Evolutionary conservation across 1,140 invertebrate species (phyloP).

Genomic region (Mamestra configurata): DNA sequence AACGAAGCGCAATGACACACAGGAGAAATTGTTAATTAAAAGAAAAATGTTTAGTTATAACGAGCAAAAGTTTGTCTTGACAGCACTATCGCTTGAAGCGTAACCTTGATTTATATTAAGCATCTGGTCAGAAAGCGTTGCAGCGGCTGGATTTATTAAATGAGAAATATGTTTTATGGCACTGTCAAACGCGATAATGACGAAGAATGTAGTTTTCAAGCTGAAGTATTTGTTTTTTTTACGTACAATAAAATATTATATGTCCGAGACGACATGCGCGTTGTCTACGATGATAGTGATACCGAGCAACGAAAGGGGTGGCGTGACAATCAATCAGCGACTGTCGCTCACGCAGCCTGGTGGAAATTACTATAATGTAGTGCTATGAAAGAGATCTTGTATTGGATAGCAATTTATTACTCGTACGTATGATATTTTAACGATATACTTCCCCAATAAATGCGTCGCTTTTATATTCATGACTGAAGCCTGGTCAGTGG

Average conservation of each 20-base stretch:
- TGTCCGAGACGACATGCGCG: background rate
- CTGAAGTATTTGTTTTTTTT: constrained; percentile 30
- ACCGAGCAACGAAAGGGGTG: background rate
- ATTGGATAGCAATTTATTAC: constrained; percentile 1
- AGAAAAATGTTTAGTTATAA: constrained; percentile 45
- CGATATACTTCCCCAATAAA: background rate
- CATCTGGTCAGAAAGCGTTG: constrained; percentile 64
- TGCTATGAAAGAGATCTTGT: background rate
- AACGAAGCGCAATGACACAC: constrained; percentile 1
- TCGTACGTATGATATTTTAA: background rate
- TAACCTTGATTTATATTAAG: constrained; percentile 56
- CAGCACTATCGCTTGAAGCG: constrained; percentile 39
- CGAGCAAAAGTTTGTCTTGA: constrained; percentile 42
- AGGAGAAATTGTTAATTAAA: constrained; percentile 46
- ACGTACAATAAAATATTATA: constrained; percentile 31
- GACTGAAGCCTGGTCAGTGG: no score
- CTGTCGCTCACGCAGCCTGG: background rate
- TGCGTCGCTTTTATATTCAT: no score
- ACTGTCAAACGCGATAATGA: constrained; percentile 35
- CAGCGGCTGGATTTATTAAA: constrained; percentile 54
- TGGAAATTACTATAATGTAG: constrained; percentile 1
- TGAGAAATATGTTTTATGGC: constrained; percentile 51
- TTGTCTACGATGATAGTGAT: background rate
- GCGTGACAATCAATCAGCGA: constrained; percentile 14
- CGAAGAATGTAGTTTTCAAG: constrained; percentile 43